Conservation (phyloP, 2,888 invertebrate species). For the Anoplius nigerrimus region DNA sequence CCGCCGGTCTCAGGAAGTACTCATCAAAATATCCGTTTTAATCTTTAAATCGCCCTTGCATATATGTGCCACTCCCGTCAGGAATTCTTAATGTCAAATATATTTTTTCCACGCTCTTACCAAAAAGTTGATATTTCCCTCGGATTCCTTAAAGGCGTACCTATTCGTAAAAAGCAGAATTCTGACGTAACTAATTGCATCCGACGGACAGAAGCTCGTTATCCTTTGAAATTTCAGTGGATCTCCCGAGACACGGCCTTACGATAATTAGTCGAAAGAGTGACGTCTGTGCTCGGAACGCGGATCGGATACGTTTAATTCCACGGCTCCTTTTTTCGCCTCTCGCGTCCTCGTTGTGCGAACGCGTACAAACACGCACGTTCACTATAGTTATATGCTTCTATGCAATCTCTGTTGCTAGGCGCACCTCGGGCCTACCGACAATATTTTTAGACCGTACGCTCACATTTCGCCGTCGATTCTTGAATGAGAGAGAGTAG, state of each 20-base stretch:
- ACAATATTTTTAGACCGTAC: conserved; percentile 67
- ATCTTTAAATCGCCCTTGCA: too few relatives aligned
- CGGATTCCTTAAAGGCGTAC: too few relatives aligned
- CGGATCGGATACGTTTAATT: not conserved
- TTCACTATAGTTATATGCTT: conserved; percentile 60
- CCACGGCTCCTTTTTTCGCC: not conserved
- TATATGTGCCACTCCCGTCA: too few relatives aligned
- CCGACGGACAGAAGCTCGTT: too few relatives aligned
- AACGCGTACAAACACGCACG: conserved; percentile 49
- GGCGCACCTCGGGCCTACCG: conserved; percentile 64
- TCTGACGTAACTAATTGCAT: too few relatives aligned
- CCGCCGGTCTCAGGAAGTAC: not conserved
- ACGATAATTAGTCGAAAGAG: too few relatives aligned
- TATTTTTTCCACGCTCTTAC: too few relatives aligned
- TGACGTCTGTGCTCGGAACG: not conserved
- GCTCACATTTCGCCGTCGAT: conserved; percentile 59
- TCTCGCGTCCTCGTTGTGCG: conserved; percentile 4
- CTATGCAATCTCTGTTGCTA: conserved; percentile 70
- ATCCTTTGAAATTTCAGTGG: too few relatives aligned
- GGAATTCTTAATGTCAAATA: too few relatives aligned
- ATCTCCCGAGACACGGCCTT: too few relatives aligned
- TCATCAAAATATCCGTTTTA: conserved; percentile 13
- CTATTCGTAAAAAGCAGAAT: too few relatives aligned
- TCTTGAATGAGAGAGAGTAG: conserved; percentile 45
- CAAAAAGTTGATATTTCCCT: too few relatives aligned